phyloP scores from a whole-genome alignment of 2,113 vertebrate genomes.

The Copsychus sechellarum region DNA sequence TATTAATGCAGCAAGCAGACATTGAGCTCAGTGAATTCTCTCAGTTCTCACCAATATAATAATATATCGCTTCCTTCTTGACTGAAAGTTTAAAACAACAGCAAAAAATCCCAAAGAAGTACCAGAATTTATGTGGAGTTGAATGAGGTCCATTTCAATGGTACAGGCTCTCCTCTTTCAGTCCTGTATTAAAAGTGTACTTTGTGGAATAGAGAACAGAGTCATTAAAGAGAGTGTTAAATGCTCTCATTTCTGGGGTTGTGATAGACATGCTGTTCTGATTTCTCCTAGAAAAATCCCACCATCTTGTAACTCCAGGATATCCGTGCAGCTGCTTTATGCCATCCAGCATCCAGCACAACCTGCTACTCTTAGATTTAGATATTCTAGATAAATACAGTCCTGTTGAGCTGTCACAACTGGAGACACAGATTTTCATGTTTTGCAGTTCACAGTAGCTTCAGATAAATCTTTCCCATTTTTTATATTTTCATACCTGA shows the following conservation, averaged over 20 bases:
- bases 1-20: conserved; percentile 69
- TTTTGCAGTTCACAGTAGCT: not conserved
- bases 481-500: not conserved
- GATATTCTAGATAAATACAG: not conserved
- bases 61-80: not conserved
- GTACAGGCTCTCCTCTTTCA: not conserved
- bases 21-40: conserved; percentile 17
- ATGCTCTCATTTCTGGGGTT: not conserved
- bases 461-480: not conserved
- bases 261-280: not conserved
- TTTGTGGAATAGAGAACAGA: not conserved
- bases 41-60: conserved; percentile 31
- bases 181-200: not conserved
- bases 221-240: not conserved
- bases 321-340: not conserved
- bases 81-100: conserved; percentile 23
- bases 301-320: not conserved
- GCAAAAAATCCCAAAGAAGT: not conserved
- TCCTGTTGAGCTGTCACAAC: not conserved
- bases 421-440: not conserved
- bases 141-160: not conserved
- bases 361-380: not conserved
- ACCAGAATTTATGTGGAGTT: not conserved
- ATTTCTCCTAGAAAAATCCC: not conserved
- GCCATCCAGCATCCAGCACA: not conserved